phyloP scores from a whole-genome alignment of 2,888 invertebrate species.

The Aphidoletes aphidimyza region DNA sequence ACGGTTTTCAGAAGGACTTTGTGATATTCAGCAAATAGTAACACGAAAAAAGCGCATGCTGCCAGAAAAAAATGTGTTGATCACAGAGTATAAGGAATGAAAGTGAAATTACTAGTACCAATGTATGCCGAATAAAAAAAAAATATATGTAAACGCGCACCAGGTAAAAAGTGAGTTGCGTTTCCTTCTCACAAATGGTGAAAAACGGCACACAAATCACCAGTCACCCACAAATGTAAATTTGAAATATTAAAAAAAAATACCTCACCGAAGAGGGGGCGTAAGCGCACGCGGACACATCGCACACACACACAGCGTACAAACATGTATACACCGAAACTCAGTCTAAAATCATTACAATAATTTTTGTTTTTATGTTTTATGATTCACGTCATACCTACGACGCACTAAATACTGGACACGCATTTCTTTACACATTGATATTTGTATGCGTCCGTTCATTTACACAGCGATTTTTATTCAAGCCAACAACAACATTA shows the following conservation, averaged over 20 bases:
- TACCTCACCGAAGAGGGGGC: background rate
- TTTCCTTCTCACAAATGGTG: background rate
- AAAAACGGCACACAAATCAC: slow-evolving; percentile 30
- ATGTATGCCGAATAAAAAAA: background rate
- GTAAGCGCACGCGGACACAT: background rate
- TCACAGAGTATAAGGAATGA: background rate
- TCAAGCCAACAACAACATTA: too few species aligned
- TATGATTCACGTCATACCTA: slow-evolving; percentile 40
- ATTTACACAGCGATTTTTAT: slow-evolving; percentile 25
- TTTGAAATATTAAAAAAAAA: too few species aligned
- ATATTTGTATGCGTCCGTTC: background rate
- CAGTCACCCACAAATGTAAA: background rate
- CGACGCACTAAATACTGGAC: slow-evolving; percentile 37
- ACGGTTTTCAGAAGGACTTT: too few species aligned
- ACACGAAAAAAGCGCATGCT: too few species aligned
- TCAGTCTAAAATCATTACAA: slow-evolving; percentile 47
- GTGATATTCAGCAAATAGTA: too few species aligned
- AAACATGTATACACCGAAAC: too few species aligned
- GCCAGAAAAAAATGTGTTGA: too few species aligned
- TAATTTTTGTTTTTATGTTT: slow-evolving; percentile 51
- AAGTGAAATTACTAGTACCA: background rate
- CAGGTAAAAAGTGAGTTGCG: background rate
- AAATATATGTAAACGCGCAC: background rate
- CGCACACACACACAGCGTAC: background rate
- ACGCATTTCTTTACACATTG: background rate